Evolutionary conservation across 2,797 vertebrate species (phyloP).

Genomic region (Lithobates pipiens): DNA sequence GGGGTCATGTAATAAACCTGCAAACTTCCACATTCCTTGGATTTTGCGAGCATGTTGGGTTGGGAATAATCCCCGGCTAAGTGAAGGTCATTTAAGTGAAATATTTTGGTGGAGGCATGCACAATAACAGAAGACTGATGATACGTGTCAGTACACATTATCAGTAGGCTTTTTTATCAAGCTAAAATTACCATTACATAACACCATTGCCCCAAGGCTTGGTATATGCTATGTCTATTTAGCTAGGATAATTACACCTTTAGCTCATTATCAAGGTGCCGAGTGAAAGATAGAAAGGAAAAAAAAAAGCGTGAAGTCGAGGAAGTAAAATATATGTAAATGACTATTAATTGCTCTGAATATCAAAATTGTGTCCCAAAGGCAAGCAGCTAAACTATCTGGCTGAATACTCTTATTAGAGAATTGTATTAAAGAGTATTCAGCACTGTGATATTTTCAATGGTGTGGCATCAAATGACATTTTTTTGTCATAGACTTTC

Average conservation of each 20-base stretch:
- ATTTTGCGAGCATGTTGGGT: background rate
- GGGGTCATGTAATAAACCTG: background rate
- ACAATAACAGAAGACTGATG: constrained; percentile 12
- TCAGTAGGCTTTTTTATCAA: constrained; percentile 15
- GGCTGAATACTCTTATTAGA: background rate
- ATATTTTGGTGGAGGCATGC: background rate
- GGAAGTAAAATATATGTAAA: constrained; percentile 45
- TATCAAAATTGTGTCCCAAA: background rate
- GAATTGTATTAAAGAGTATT: background rate
- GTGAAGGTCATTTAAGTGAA: constrained; percentile 11
- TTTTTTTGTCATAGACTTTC: no score
- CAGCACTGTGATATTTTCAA: no score
- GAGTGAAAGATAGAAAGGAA: constrained; percentile 18
- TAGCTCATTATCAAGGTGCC: constrained; percentile 39
- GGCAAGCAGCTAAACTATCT: background rate
- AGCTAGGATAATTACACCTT: constrained; percentile 39
- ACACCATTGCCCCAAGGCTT: constrained; percentile 29
- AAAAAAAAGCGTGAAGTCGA: constrained; percentile 34
- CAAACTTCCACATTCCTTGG: background rate
- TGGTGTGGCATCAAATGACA: no score
- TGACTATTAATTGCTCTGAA: constrained; percentile 35
- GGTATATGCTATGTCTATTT: constrained; percentile 27
- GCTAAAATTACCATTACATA: constrained; percentile 32
- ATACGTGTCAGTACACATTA: constrained; percentile 49
- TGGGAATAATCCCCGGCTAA: background rate